Evolutionary conservation across 2,113 vertebrate species (phyloP).

Genomic region (Acrocephalus arundinaceus): DNA sequence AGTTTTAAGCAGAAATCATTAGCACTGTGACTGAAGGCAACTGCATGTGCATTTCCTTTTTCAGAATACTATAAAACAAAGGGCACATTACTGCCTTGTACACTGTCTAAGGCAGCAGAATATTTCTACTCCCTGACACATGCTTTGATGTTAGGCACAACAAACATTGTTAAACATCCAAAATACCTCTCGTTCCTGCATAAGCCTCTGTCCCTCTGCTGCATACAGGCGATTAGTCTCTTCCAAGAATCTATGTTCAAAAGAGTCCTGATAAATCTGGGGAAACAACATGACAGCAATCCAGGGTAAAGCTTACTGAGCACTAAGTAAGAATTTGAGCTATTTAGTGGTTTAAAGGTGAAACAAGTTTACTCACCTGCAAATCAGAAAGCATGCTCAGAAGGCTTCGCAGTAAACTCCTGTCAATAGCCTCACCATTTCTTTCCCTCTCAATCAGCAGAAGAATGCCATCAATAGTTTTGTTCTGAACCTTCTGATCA

Average conservation of each 20-base stretch:
- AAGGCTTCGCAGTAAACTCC: constrained; percentile 93
- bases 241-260: constrained; percentile 95
- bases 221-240: constrained; percentile 97
- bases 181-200: constrained; percentile 98
- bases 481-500: constrained; percentile 96
- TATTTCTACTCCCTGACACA: not conserved
- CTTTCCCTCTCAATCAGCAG: constrained; percentile 94
- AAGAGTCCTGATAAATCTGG: constrained; percentile 98
- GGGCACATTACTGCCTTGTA: not conserved
- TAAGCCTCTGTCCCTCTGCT: constrained; percentile 96
- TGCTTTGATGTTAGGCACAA: not conserved
- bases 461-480: constrained; percentile 97
- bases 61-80: not conserved
- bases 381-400: constrained; percentile 98
- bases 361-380: constrained; percentile 78
- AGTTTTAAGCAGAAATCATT: not conserved
- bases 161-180: not conserved
- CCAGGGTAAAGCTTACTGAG: not conserved
- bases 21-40: not conserved
- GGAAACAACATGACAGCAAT: not conserved
- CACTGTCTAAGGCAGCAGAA: not conserved
- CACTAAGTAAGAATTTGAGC: not conserved
- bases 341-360: not conserved
- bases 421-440: constrained; percentile 93
- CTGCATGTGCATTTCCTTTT: not conserved